phyloP scores from a whole-genome alignment of 2,888 invertebrate species.

The Xanthorhoe spadicearia region DNA sequence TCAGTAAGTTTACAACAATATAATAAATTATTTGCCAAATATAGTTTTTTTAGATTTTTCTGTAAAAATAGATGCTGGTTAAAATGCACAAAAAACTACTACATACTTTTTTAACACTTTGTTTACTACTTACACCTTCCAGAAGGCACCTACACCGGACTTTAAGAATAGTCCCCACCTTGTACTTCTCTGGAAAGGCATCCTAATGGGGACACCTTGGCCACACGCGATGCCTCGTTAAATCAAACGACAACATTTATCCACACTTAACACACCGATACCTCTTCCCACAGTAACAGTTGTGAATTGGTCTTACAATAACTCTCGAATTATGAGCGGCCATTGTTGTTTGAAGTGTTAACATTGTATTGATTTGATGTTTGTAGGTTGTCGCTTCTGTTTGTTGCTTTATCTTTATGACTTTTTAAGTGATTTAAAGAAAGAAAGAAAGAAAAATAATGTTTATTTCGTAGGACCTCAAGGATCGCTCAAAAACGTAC shows the following conservation, averaged over 20 bases:
- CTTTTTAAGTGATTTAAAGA: no score
- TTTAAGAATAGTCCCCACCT: no score
- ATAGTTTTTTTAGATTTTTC: no score
- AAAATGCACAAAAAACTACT: no score
- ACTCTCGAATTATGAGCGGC: slow-evolving; percentile 44
- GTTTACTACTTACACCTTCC: not conserved
- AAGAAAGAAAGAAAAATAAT: no score
- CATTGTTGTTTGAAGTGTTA: slow-evolving; percentile 49
- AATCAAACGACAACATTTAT: slow-evolving; percentile 73
- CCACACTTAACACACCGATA: slow-evolving; percentile 51
- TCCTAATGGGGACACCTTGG: slow-evolving; percentile 44
- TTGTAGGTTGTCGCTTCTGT: slow-evolving; percentile 33
- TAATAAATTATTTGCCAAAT: no score
- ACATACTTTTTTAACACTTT: no score
- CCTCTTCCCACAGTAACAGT: slow-evolving; percentile 48
- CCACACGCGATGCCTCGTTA: slow-evolving; percentile 72
- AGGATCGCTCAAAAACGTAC: no score
- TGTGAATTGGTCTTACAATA: slow-evolving; percentile 44
- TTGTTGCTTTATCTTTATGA: slow-evolving; percentile 18
- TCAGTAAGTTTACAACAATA: no score
- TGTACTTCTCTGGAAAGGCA: no score
- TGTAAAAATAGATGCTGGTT: no score
- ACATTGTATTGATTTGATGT: slow-evolving; percentile 40
- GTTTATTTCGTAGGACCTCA: no score
- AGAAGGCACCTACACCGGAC: slow-evolving; percentile 8